Base-by-base conservation (phyloP, 2,888 invertebrate species). In the Myathropa florea region DNA sequence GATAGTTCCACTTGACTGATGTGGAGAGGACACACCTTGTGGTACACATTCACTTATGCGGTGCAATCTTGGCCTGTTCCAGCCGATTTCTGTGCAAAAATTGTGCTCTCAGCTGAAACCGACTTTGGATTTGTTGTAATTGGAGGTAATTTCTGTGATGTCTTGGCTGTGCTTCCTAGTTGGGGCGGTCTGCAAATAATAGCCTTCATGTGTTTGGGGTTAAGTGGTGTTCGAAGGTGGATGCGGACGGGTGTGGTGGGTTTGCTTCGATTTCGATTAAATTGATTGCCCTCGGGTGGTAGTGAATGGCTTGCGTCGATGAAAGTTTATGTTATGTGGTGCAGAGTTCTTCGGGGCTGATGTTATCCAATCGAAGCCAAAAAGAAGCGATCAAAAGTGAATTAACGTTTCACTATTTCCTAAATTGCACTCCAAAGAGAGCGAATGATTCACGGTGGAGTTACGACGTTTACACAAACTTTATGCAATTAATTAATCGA, bases 21-120 rank as follows among this genome's bases (percentile, higher is more conserved):
- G 46, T 53, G 63, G 77, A 78, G 53, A 73, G 75, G 68, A 36
- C 81, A 81, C 81, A 81, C 81, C 84, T 77, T 81, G 67, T 81
- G 81, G 68, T 85, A 81, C 63, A 85, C 72, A 77, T 84, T 81
- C 77, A 72, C 84, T 77, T 77, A 81, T 30, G 23, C 57, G 36
- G 67, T 55, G 70, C 26, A 67, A 77, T n/a, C 46, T 18, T 4
- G 4, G 12, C 10, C 30, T 10, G n/a, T n/a, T n/a, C n/a, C n/a
- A n/a, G n/a, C n/a, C n/a, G n/a, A n/a, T n/a, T n/a, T n/a, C n/a
- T n/a, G 70, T 60, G 53, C 23, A 71, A 67, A 76, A 72, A 84
- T 18, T 46, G 71, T 76, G 76, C 59, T 80, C 21, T 59, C 39
- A 65, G 59, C 67, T 67, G 65, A 18, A 7, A 46, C 18, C 39